These are phyloP conservation scores for Leucophenga montana DNA, from an alignment of 2,888 invertebrate species.

Conservation along the genomic window DNA sequence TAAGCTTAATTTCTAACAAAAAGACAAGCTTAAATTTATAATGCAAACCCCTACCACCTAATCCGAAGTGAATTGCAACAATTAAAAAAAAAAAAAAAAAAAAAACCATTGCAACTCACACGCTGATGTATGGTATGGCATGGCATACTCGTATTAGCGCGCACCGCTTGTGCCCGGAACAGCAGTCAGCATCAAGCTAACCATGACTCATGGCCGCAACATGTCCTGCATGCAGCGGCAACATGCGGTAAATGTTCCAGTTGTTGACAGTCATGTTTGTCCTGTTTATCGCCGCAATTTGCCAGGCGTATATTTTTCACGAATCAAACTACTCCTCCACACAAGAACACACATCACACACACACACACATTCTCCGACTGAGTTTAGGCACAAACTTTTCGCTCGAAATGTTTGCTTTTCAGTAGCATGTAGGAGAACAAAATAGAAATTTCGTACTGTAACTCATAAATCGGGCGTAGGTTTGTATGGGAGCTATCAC, in stretches of 20 bases:
- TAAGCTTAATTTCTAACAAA: background rate
- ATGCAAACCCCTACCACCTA: background rate
- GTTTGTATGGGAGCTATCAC: too few species aligned
- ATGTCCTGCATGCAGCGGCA: constrained; percentile 65
- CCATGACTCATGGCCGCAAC: constrained; percentile 53
- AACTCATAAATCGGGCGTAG: too few species aligned
- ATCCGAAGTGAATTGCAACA: constrained; percentile 9
- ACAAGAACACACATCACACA: background rate
- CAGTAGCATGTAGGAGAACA: too few species aligned
- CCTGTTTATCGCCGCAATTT: constrained; percentile 64
- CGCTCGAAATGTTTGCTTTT: background rate
- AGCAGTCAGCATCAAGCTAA: background rate
- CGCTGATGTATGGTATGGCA: too few species aligned
- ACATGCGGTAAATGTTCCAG: constrained; percentile 66
- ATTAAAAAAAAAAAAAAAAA: constrained; percentile 11
- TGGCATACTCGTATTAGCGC: background rate
- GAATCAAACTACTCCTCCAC: background rate
- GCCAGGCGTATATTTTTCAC: constrained; percentile 48
- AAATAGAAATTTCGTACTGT: too few species aligned
- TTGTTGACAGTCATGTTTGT: constrained; percentile 64
- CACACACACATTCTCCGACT: too few species aligned
- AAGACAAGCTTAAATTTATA: too few species aligned
- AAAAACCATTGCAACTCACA: background rate
- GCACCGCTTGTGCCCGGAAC: background rate
- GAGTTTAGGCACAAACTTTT: background rate